Base-by-base conservation (phyloP, 2,888 invertebrate genomes). In the Drosophila fulvimacula region DNA sequence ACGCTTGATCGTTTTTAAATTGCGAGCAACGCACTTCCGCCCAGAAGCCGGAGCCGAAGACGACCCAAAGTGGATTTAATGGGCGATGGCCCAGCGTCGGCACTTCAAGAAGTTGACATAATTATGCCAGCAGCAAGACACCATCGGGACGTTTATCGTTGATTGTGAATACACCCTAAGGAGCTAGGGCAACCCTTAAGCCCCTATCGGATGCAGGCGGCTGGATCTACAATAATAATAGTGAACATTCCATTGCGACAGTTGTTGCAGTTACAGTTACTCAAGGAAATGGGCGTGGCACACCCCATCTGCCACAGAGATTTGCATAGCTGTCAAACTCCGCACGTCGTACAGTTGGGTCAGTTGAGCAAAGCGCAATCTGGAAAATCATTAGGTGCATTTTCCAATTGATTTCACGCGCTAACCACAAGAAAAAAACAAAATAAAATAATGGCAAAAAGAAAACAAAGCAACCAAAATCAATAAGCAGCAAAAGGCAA, bases 81-180 rank as follows among this genome's bases (percentile, higher is more conserved):
- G 69, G 68, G 77, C 57, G 53, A 46, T 38, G 55, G 65, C 44
- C 51, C 41, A 19, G 60, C 59, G 82, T 76, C 73, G 76, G 83
- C 80, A 73, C 82, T 81, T 88, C 81, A 88, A 84, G 89, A 69
- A 86, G 84, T 88, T 84, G 89, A 88, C 84, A 84, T 86, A 88
- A 84, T 84, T 88, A 79, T 79, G 87, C 74, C 88, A 79, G 86
- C 88, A 79, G 65, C 59, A 68, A 64, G 57, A 67, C 49, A 56
- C 66, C 41, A 38, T 34, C 68, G 21, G 55, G n/a, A 49, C 39
- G 24, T 48, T 61, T 65, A 61, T 59, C 57, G 68, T 66, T 66
- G 46, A 48, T 66, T 63, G 64, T 19, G 44, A 49, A 46, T 55
- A 58, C 36, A 51, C 44, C 62, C 55, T 68, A 46, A 68, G 62